phyloP scores from a whole-genome alignment of 2,797 vertebrate genomes.

The Odontamblyopus rebecca region DNA sequence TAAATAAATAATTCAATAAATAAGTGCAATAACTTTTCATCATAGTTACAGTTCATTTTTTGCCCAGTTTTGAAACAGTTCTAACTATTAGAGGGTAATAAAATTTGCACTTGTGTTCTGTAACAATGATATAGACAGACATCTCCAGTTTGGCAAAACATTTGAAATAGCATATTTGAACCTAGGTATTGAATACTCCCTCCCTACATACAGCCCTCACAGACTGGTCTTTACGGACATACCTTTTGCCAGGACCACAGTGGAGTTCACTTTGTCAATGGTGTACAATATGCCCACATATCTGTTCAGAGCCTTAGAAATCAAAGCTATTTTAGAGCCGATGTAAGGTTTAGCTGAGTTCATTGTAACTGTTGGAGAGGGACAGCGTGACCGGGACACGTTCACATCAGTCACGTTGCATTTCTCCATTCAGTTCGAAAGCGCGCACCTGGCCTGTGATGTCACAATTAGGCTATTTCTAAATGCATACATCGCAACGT shows the following conservation, averaged over 20 bases:
- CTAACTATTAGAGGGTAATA: no score
- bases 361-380: constrained; percentile 64
- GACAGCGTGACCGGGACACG: background rate
- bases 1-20: no score
- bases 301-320: constrained; percentile 94
- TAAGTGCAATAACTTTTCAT: no score
- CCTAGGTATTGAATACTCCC: background rate
- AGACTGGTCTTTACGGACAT: constrained; percentile 31
- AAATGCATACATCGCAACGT: no score
- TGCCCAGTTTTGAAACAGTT: no score
- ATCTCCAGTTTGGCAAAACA: no score
- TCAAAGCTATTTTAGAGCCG: constrained; percentile 88
- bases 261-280: constrained; percentile 91
- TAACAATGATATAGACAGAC: no score
- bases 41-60: no score
- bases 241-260: constrained; percentile 89
- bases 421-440: constrained; percentile 24
- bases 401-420: background rate
- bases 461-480: background rate
- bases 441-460: constrained; percentile 41
- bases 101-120: no score
- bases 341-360: constrained; percentile 85
- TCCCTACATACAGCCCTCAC: background rate
- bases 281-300: constrained; percentile 95
- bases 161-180: no score